Evolutionary conservation across 2,113 vertebrate species (phyloP).

Genomic region (Corydoras maculifer): DNA sequence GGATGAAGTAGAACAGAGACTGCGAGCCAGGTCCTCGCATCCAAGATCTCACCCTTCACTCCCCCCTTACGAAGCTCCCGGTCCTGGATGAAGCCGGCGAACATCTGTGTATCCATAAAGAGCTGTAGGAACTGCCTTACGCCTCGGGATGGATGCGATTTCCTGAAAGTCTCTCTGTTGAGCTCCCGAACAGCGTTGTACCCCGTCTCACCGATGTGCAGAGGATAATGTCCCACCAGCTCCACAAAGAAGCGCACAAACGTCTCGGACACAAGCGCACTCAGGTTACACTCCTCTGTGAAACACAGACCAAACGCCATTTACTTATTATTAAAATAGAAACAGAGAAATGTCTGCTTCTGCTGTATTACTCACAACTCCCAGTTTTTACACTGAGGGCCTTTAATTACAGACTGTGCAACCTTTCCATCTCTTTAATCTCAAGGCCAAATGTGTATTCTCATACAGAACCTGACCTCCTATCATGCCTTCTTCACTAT

Average conservation of each 20-base stretch:
- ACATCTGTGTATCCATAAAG: constrained; percentile 99
- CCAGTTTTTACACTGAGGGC: too few relatives aligned
- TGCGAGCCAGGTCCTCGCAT: constrained; percentile 15
- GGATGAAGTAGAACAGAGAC: too few relatives aligned
- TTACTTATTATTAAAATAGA: neutral
- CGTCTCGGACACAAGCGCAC: constrained; percentile 82
- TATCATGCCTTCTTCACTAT: constrained; percentile 53
- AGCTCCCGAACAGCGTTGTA: constrained; percentile 69
- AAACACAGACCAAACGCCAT: neutral
- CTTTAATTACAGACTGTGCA: neutral
- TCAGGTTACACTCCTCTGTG: constrained; percentile 54
- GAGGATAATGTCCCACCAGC: constrained; percentile 87
- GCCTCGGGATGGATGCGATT: constrained; percentile 80
- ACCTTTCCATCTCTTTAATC: constrained; percentile 6
- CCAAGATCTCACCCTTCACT: constrained; percentile 68
- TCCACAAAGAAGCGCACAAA: constrained; percentile 95
- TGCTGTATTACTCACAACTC: too few relatives aligned
- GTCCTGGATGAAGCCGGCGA: constrained; percentile 94
- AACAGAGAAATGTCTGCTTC: neutral
- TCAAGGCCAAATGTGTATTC: neutral
- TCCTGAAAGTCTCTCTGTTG: constrained; percentile 83
- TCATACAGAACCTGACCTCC: constrained; percentile 62
- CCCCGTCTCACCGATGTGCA: constrained; percentile 76
- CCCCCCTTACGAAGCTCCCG: constrained; percentile 81
- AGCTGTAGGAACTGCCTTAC: constrained; percentile 86